Evolutionary conservation across 2,888 invertebrate genomes (phyloP).

Genomic region (Caenorhabditis sulstoni): DNA sequence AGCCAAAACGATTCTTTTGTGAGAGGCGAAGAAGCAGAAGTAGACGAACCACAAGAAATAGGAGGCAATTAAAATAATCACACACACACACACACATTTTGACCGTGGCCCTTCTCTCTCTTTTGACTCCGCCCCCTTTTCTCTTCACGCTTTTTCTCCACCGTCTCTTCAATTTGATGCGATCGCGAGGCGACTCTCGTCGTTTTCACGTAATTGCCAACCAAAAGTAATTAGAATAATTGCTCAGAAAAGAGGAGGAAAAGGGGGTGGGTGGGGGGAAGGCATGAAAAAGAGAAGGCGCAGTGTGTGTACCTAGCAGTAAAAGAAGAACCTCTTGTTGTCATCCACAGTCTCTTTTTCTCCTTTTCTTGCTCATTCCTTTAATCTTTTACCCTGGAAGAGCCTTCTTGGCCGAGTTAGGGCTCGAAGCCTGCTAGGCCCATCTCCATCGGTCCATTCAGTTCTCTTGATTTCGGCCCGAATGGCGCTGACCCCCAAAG

Average conservation of each 20-base stretch:
- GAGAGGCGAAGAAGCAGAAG: slow-evolving; percentile 1
- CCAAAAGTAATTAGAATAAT: slow-evolving; percentile 59
- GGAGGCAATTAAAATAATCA: too few species aligned
- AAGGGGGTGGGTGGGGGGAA: slow-evolving; percentile 13
- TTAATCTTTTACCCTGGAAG: too few species aligned
- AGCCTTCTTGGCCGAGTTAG: too few species aligned
- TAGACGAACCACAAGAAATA: too few species aligned
- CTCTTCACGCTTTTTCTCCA: slow-evolving; percentile 8
- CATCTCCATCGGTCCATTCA: too few species aligned
- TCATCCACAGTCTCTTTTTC: neutral
- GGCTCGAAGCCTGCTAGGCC: too few species aligned
- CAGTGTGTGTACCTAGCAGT: neutral
- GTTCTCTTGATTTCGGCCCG: too few species aligned
- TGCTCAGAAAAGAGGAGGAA: slow-evolving; percentile 38
- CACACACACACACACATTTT: too few species aligned
- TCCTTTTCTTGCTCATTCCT: neutral
- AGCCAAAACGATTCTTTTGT: neutral
- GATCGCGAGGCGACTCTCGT: slow-evolving; percentile 4
- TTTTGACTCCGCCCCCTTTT: slow-evolving; percentile 30
- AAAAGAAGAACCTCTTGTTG: neutral
- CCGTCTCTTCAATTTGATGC: slow-evolving; percentile 24
- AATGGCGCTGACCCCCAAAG: too few species aligned
- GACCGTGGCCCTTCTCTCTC: neutral
- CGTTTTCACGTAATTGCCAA: slow-evolving; percentile 37
- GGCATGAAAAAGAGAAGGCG: neutral